Evolutionary conservation across 2,797 vertebrate species (phyloP).

Genomic region (Prunella strophiata): DNA sequence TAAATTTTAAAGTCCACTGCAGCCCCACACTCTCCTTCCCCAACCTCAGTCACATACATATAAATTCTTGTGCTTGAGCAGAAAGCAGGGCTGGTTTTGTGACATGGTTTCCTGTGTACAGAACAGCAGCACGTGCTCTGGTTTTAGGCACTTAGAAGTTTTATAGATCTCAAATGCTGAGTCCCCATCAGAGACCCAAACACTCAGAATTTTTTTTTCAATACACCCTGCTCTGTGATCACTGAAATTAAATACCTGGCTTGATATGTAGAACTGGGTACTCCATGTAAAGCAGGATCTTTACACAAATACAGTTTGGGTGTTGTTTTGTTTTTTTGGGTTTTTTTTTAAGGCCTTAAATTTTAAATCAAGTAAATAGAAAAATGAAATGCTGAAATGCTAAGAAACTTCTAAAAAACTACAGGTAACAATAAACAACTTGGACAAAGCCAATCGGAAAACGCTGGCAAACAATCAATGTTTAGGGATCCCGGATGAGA

Average conservation of each 20-base stretch:
- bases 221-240: background rate
- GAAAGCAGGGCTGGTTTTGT: background rate
- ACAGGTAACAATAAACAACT: background rate
- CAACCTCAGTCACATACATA: background rate
- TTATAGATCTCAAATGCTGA: background rate
- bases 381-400: background rate
- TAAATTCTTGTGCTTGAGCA: background rate
- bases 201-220: background rate
- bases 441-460: background rate
- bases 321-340: background rate
- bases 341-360: background rate
- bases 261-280: accelerated
- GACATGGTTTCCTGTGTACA: background rate
- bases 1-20: background rate
- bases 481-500: background rate
- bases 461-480: background rate
- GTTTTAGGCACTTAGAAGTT: background rate
- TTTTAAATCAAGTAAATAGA: background rate
- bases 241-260: background rate
- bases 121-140: background rate
- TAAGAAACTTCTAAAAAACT: background rate
- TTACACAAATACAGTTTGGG: background rate
- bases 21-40: background rate
- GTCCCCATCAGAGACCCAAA: background rate
- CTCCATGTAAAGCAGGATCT: background rate